A percentile compares a stretch with the other conserved stretches of the same genome.
Evolutionary conservation across 2,113 vertebrate genomes (phyloP).

Genomic region (Apteryx owenii): DNA sequence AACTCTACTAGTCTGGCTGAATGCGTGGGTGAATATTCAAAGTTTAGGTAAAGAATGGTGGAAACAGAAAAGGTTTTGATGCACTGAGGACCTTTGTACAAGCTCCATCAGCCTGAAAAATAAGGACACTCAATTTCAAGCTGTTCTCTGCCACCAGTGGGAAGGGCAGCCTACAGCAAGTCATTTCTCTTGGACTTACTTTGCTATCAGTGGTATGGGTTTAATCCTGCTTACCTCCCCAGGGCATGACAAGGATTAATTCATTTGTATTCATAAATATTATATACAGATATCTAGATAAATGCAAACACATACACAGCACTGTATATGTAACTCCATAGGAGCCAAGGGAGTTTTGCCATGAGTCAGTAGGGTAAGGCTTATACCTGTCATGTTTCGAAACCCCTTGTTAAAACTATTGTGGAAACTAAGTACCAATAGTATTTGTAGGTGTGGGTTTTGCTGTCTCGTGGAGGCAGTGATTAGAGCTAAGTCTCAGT

Average conservation of each 20-base stretch:
- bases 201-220: background rate
- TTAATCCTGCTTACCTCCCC: background rate
- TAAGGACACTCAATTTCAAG: background rate
- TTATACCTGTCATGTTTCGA: background rate
- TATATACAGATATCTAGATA: background rate
- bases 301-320: background rate
- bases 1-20: background rate
- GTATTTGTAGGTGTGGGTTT: background rate
- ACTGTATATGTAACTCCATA: background rate
- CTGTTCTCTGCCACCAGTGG: background rate
- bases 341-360: background rate
- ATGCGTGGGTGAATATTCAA: background rate
- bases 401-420: background rate
- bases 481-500: background rate
- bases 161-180: background rate
- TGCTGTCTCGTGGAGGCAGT: background rate
- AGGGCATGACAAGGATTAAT: background rate
- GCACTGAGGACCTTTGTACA: background rate
- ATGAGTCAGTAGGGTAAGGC: background rate
- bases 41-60: background rate
- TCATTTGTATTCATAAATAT: background rate
- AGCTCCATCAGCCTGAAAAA: background rate
- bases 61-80: background rate
- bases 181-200: background rate
- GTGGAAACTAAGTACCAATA: background rate